Conservation (phyloP, 2,888 invertebrate genomes). For the Lepetodrilus schrolli region DNA sequence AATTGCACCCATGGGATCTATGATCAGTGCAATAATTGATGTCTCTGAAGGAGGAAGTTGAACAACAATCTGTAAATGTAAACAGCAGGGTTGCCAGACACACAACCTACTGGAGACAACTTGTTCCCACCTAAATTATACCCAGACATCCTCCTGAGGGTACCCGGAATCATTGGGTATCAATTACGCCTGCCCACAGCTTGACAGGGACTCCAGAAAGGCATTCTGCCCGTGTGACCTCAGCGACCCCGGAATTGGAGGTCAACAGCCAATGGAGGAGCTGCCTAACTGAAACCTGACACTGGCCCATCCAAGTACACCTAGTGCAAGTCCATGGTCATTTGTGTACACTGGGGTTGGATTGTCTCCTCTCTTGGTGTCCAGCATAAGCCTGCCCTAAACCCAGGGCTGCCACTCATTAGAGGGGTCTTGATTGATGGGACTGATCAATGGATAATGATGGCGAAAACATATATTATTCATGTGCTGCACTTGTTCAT, state of each 20-base stretch:
- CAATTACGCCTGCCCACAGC: neutral
- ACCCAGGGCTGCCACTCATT: neutral
- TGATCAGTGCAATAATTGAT: no score
- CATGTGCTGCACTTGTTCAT: slow-evolving; percentile 27
- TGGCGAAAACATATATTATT: slow-evolving; percentile 25
- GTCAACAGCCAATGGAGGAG: neutral
- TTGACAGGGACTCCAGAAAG: slow-evolving; percentile 6
- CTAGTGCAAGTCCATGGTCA: slow-evolving; percentile 10
- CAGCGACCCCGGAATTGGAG: neutral
- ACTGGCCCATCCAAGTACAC: neutral
- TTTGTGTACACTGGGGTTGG: neutral
- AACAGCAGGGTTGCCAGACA: no score
- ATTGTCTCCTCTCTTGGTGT: no score
- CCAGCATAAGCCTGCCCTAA: neutral
- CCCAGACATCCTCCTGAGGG: no score
- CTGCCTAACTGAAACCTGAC: slow-evolving; percentile 15
- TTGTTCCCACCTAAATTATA: no score
- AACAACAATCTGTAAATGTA: no score
- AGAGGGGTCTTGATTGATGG: slow-evolving; percentile 5
- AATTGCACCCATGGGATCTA: no score
- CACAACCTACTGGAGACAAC: no score
- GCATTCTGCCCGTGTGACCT: neutral
- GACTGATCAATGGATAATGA: slow-evolving; percentile 19
- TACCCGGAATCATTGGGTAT: slow-evolving; percentile 2
- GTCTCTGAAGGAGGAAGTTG: no score